phyloP scores from a whole-genome alignment of 2,113 vertebrate genomes.

The Xenopus tropicalis region UCB_Xtro_10.0 CM004450.2:34807001-34807500 shows the following conservation, averaged over 20 bases:
- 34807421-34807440: background rate
- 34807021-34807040: background rate
- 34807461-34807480: too few species aligned
- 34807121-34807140: slow-evolving; percentile 81
- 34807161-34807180: slow-evolving; percentile 76
- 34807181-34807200: slow-evolving; percentile 70
- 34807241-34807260: slow-evolving; percentile 76
- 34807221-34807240: slow-evolving; percentile 78
- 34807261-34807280: slow-evolving; percentile 77
- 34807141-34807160: slow-evolving; percentile 77
- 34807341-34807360: background rate
- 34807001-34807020: too few species aligned
- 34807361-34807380: background rate
- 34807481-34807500: too few species aligned
- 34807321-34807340: slow-evolving; percentile 54
- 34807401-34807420: background rate
- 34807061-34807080: slow-evolving; percentile 72
- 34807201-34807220: slow-evolving; percentile 76
- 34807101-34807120: slow-evolving; percentile 81
- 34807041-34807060: rapidly evolving
- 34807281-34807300: slow-evolving; percentile 77
- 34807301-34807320: slow-evolving; percentile 63
- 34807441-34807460: background rate
- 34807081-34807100: slow-evolving; percentile 72
- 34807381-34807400: background rate